Conservation (phyloP, 1,140 invertebrate species). For the Periplaneta americana region DNA sequence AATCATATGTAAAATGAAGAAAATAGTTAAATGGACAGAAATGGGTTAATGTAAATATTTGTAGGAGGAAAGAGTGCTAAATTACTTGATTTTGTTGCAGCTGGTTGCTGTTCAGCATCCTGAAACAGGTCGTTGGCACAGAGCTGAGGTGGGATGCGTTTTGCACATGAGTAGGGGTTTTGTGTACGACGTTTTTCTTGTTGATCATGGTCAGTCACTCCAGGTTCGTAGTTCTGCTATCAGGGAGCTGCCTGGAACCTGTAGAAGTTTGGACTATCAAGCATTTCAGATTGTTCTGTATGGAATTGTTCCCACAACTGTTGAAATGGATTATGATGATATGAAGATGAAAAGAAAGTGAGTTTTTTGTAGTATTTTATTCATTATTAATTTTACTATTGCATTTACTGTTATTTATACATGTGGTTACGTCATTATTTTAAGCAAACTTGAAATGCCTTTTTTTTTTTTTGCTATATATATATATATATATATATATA, state of each 20-base stretch:
- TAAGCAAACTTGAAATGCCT: no score
- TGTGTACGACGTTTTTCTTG: neutral
- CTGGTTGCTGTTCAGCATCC: slow-evolving; percentile 2
- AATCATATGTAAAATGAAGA: no score
- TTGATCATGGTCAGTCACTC: neutral
- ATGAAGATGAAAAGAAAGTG: neutral
- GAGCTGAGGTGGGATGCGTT: neutral
- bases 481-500: no score
- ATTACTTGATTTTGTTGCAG: neutral
- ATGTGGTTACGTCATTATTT: no score
- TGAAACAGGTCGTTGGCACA: neutral
- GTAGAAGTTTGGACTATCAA: neutral
- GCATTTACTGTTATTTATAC: no score
- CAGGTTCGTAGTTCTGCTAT: neutral
- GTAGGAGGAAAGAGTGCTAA: no score
- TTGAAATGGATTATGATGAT: neutral
- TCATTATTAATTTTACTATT: no score
- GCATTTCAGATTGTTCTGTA: neutral
- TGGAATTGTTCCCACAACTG: neutral
- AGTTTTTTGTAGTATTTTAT: neutral
- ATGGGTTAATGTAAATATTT: no score
- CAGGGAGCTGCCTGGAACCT: neutral
- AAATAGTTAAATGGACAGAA: no score
- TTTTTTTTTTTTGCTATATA: no score
- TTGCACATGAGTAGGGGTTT: neutral